Evolutionary conservation across 2,113 vertebrate species (phyloP).

Genomic region (Cisticola juncidis): DNA sequence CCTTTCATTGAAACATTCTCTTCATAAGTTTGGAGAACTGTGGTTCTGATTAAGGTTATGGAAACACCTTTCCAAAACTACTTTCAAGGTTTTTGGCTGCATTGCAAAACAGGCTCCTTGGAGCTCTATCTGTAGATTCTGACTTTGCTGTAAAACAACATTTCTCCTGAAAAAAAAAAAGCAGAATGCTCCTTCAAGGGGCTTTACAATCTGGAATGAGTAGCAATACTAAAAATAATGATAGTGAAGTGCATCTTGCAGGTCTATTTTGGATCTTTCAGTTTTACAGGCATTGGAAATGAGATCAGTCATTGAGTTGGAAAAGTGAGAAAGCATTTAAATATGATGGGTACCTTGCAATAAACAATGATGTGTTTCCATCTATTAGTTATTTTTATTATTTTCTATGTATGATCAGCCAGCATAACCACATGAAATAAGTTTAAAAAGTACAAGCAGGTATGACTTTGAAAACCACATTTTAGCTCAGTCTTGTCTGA

Average conservation of each 20-base stretch:
- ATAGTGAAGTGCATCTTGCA: background rate
- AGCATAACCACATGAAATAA: background rate
- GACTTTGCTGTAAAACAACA: background rate
- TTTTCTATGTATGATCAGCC: background rate
- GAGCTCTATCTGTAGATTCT: background rate
- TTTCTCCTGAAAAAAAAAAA: background rate
- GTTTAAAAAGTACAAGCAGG: background rate
- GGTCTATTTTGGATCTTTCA: background rate
- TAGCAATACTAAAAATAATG: background rate
- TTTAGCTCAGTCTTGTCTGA: background rate
- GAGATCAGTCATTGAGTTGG: background rate
- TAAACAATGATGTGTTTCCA: rapidly evolving
- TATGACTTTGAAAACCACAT: background rate
- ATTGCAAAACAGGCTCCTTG: background rate
- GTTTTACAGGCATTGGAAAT: background rate
- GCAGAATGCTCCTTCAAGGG: background rate
- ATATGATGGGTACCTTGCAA: background rate
- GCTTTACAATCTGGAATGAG: background rate
- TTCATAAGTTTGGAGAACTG: background rate
- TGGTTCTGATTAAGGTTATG: background rate
- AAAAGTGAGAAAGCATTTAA: background rate
- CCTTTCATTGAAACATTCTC: background rate
- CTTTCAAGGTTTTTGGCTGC: background rate
- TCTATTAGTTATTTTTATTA: background rate
- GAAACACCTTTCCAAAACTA: background rate